These are phyloP conservation scores for Trinorchestia longiramus DNA, from an alignment of 1,140 invertebrate genomes.

Conservation along the genomic window DNA sequence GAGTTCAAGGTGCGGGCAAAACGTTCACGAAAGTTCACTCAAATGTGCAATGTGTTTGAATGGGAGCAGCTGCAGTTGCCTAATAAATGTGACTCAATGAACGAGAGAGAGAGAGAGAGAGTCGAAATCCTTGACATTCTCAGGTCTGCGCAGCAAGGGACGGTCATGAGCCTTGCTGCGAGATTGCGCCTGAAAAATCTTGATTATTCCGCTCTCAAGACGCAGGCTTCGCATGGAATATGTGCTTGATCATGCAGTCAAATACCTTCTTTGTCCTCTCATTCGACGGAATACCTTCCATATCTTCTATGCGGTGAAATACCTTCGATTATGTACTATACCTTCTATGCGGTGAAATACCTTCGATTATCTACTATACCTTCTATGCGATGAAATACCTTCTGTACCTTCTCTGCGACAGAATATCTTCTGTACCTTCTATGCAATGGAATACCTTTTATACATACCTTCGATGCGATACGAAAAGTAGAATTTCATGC, in stretches of 20 bases:
- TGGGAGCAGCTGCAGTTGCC: not conserved
- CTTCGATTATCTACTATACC: no score
- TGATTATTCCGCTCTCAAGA: not conserved
- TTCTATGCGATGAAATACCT: no score
- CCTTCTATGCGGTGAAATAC: no score
- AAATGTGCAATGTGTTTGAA: not conserved
- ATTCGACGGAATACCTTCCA: not conserved
- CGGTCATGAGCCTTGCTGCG: not conserved
- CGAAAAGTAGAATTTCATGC: no score
- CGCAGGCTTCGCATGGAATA: not conserved
- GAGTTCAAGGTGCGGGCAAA: not conserved
- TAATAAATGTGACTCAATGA: not conserved
- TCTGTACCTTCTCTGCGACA: no score
- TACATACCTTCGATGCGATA: no score
- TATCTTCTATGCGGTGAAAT: not conserved
- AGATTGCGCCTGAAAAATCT: not conserved
- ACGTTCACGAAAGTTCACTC: not conserved
- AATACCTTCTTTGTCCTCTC: not conserved
- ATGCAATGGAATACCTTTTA: no score
- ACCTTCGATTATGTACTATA: not conserved
- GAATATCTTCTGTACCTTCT: no score
- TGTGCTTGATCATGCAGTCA: not conserved
- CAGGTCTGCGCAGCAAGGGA: not conserved
- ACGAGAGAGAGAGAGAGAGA: not conserved
- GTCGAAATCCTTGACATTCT: constrained; percentile 26